Percentiles rank a stretch among this genome's conserved stretches.
phyloP scores from a whole-genome alignment of 2,888 invertebrate genomes.

The Synergus gifuensis region DNA sequence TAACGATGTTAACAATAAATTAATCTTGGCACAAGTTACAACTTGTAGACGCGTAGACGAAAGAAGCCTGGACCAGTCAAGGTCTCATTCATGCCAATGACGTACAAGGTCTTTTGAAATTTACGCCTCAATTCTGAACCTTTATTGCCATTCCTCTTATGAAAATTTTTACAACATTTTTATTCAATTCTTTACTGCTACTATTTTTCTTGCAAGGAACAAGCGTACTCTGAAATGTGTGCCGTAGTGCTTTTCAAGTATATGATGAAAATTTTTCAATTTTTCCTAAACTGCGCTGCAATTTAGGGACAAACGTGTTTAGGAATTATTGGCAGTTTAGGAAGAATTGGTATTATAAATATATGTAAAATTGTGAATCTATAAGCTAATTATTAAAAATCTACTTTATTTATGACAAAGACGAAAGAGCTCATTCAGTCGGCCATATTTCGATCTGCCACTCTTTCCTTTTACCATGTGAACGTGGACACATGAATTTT shows the following conservation, averaged over 20 bases:
- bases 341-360: too few species aligned
- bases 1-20: constrained; percentile 2
- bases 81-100: constrained; percentile 21
- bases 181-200: not conserved
- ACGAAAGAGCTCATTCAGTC: not conserved
- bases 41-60: constrained; percentile 22
- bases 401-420: not conserved
- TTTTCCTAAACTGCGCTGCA: too few species aligned
- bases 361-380: too few species aligned
- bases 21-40: constrained; percentile 8
- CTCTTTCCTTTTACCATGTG: not conserved
- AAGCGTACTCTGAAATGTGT: not conserved
- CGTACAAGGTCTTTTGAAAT: constrained; percentile 17
- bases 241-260: not conserved
- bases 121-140: constrained; percentile 27
- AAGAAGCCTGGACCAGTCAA: constrained; percentile 27
- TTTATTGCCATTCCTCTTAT: constrained; percentile 14
- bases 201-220: constrained; percentile 9
- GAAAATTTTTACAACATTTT: constrained; percentile 1
- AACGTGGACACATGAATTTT: too few species aligned
- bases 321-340: too few species aligned
- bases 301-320: too few species aligned
- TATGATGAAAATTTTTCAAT: too few species aligned
- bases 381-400: not conserved
- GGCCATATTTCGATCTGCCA: too few species aligned